Evolutionary conservation across 1,140 invertebrate species (phyloP), one percentile per base, ranked within the genome.

Genomic region (Drosophila elegans): DNA sequence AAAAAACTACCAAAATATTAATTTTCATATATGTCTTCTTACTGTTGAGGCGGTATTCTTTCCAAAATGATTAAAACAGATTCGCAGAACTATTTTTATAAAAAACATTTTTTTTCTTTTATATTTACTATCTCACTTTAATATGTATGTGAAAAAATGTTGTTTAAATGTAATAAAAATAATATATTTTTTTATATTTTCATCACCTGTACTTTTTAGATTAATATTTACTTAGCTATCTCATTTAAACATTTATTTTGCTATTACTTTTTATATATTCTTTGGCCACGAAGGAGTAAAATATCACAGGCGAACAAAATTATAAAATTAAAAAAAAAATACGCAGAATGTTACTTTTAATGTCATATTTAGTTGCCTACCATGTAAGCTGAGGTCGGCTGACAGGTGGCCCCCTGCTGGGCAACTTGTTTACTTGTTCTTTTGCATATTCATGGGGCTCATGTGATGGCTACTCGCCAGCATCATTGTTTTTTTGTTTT

Each of bases 361-460:
- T 25, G 11, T 39, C 4, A 13, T 54, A 41, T 39, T 57, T 32
- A 6, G 29, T 32, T 41, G 10, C n/a, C 27, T 27, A 39, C 6
- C 10, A 12, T 32, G 16, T 10, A 42, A 42, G 3, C 63, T 41
- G 13, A 10, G 13, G 25, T 41, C 38, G 27, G 10, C 11, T 32
- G 39, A 49, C 44, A 34, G 12, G 25, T 62, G 34, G 10, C 12
- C 39, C 36, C 41, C 42, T 9, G 13, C 38, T 36, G 63, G 52
- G 36, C 34, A 52, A 64, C 36, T 64, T 39, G 52, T 64, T 75
- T 53, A 67, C 39, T 67, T 38, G 46, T 75, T 75, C 72, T 75
- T 76, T 59, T 72, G 71, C 72, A 73, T 75, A 66, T 66, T 76
- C 52, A 76, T 64, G 60, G 13, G 51, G 60, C 52, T 34, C 32